Base-by-base conservation (phyloP, 2,113 vertebrate genomes). In the Plecturocebus donacophilus region DNA sequence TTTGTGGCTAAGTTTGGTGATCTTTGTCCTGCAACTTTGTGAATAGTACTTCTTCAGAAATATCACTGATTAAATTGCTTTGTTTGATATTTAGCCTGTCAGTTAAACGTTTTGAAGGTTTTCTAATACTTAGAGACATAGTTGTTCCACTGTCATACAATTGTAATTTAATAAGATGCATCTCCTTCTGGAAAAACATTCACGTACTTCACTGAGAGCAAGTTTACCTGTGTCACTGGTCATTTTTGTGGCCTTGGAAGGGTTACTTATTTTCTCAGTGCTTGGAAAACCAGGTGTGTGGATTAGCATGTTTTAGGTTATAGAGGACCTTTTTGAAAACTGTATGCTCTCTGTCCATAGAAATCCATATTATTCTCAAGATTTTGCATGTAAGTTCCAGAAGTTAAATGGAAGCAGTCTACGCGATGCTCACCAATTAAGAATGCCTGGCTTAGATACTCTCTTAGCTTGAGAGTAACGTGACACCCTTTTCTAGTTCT, bases 221-320 rank as follows among this genome's bases (percentile, higher is more conserved):
- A 17, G 32, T 49, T 91, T 76, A 40, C 35, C 14, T 38, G 30
- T 35, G 20, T 64, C 54, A 5, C 23, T 47, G 20, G 42, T 38
- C 66, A 40, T 30, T 77, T 38, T 23, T 77, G 35, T 88, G 81
- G n/a, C 64, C 64, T 90, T 56, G 73, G 35, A 23, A 10, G 45
- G 38, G 79, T 91, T 96, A 87, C 66, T 97, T 58, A 54, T 80
- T 94, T 27, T 85, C 56, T 89, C 23, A 4, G 38, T 82, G 56
- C 23, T 80, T 86, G 6, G 77, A 58, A 81, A 76, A 40, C 40
- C 35, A 66, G 19, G 68, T 32, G 82, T 90, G 8, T 68, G n/a
- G 35, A 73, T 87, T 92, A 45, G 64, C 19, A 77, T 73, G 52
- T 80, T 88, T 52, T 81, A 82, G 71, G 5, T 95, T 45, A 56